Percentiles rank a stretch among this genome's conserved stretches.
phyloP scores from a whole-genome alignment of 1,140 invertebrate species.

The Papilio dardanus region DNA sequence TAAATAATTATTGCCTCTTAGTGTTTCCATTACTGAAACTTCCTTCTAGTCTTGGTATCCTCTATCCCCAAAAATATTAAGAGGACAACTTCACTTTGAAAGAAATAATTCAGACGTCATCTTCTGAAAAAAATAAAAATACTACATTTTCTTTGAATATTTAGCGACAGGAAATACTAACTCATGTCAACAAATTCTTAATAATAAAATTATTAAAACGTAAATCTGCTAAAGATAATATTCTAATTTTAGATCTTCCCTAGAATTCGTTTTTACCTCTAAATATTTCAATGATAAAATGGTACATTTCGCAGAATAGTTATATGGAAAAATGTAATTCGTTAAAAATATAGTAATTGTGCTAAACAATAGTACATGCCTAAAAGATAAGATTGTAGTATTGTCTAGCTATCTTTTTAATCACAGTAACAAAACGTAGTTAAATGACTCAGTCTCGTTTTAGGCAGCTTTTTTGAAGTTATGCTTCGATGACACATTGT shows the following conservation, averaged over 20 bases:
- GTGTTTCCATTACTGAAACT: too few relatives aligned
- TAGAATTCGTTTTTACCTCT: neutral
- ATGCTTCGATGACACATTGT: constrained; percentile 26
- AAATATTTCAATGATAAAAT: neutral
- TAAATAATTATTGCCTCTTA: too few relatives aligned
- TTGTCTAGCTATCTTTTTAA: constrained; percentile 19
- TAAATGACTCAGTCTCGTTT: constrained; percentile 25
- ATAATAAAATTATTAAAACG: neutral
- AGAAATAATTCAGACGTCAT: neutral
- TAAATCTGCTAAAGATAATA: neutral
- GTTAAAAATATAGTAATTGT: neutral
- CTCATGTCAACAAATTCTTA: constrained; percentile 2
- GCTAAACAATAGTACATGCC: neutral
- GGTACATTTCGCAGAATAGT: neutral
- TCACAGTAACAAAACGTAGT: neutral
- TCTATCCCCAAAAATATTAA: neutral
- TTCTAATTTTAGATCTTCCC: neutral
- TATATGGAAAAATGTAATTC: neutral
- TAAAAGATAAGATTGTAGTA: constrained; percentile 15
- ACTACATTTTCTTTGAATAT: neutral
- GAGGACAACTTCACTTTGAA: neutral
- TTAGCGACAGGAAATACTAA: constrained; percentile 7
- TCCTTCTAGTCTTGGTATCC: too few relatives aligned
- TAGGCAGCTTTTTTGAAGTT: constrained; percentile 21
- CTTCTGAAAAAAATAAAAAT: too few relatives aligned